Percentiles rank a stretch among this genome's conserved stretches.
phyloP scores from a whole-genome alignment of 2,888 invertebrate species.

The Gari tellinella region DNA sequence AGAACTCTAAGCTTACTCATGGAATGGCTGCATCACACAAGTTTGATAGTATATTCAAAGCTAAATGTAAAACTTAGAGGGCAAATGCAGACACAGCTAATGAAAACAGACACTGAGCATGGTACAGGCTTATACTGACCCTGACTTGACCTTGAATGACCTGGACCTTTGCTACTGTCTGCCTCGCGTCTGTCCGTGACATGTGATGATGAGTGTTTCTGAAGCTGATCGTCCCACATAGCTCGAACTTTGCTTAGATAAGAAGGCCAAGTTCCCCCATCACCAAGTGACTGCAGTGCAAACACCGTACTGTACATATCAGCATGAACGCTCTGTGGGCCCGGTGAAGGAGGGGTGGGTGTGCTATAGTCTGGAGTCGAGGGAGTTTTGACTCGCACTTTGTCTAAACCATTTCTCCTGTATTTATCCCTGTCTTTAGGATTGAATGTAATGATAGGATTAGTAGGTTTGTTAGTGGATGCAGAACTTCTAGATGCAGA shows the following conservation, averaged over 20 bases:
- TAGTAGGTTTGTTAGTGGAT: constrained; percentile 49
- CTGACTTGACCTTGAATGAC: constrained; percentile 61
- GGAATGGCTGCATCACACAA: too few species aligned
- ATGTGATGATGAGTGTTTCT: constrained; percentile 50
- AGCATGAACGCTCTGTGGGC: constrained; percentile 77
- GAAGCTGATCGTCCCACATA: constrained; percentile 79
- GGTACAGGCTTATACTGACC: constrained; percentile 41
- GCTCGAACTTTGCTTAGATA: constrained; percentile 80
- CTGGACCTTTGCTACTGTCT: constrained; percentile 60
- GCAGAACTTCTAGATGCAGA: constrained; percentile 17
- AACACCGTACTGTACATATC: constrained; percentile 83
- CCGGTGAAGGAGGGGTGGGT: constrained; percentile 41
- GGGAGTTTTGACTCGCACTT: constrained; percentile 6
- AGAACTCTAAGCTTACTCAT: too few species aligned
- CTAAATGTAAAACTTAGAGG: too few species aligned
- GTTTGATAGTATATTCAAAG: too few species aligned
- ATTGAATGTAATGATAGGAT: constrained; percentile 58
- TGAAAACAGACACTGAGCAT: constrained; percentile 6
- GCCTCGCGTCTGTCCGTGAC: constrained; percentile 49
- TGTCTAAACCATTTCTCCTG: constrained; percentile 11
- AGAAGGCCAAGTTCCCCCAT: constrained; percentile 67
- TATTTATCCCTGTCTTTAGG: constrained; percentile 53
- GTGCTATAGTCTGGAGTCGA: constrained; percentile 29
- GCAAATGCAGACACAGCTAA: too few species aligned
- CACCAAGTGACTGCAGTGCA: constrained; percentile 81